phyloP scores from a whole-genome alignment of 2,888 invertebrate genomes.

The Augiades crinisus region DNA sequence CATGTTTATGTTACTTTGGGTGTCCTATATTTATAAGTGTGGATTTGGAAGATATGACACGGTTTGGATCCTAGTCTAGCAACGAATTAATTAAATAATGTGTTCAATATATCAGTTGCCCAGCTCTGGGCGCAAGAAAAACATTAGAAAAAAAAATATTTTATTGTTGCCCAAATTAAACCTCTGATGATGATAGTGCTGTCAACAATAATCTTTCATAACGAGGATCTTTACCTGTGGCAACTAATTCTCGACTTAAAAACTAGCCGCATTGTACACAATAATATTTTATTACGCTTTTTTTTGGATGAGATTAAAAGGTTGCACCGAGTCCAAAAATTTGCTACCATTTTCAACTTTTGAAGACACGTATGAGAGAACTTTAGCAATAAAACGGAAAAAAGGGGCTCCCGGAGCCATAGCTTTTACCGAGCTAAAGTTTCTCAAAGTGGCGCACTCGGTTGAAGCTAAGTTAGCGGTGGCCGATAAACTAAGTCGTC shows the following conservation, averaged over 20 bases:
- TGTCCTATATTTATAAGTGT: too few species aligned
- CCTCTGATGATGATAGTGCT: too few species aligned
- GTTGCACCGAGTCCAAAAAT: conserved; percentile 34
- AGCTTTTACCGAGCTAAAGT: conserved; percentile 70
- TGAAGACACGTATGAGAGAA: conserved; percentile 69
- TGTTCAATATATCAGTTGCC: too few species aligned
- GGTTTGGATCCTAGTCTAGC: too few species aligned
- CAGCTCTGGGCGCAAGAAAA: too few species aligned
- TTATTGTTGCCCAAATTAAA: too few species aligned
- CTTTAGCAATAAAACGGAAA: conserved; percentile 73
- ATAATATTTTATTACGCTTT: conserved; percentile 12
- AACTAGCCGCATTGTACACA: not conserved
- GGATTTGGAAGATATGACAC: too few species aligned
- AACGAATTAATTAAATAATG: too few species aligned
- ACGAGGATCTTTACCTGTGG: not conserved
- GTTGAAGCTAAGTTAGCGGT: conserved; percentile 57
- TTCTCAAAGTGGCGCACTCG: conserved; percentile 65
- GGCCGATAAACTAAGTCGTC: conserved; percentile 66
- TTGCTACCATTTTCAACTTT: conserved; percentile 55
- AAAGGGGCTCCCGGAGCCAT: conserved; percentile 61
- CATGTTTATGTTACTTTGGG: too few species aligned
- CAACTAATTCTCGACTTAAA: not conserved
- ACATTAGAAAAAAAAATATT: too few species aligned
- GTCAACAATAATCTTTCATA: too few species aligned
- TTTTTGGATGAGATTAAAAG: conserved; percentile 33